phyloP scores from a whole-genome alignment of 2,888 invertebrate species.

The Actias luna region DNA sequence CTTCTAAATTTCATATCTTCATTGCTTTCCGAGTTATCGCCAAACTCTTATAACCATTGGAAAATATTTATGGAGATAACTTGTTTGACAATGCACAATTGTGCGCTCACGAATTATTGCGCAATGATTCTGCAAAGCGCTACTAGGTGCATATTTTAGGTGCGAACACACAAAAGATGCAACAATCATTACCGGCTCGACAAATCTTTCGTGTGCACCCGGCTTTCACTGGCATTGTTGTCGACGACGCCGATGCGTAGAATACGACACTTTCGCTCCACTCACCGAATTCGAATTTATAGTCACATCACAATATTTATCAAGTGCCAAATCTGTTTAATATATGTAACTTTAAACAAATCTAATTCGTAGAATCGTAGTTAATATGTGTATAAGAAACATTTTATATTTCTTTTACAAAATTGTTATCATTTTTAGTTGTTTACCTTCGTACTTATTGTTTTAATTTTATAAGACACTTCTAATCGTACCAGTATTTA shows the following conservation, averaged over 20 bases:
- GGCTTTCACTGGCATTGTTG: constrained; percentile 67
- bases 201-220: constrained; percentile 42
- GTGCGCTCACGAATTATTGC: constrained; percentile 2
- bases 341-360: neutral
- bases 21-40: neutral
- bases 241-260: constrained; percentile 34
- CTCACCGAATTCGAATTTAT: constrained; percentile 16
- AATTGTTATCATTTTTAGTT: too few species aligned
- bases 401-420: too few species aligned
- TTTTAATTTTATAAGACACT: too few species aligned
- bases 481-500: neutral
- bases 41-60: neutral
- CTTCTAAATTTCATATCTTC: neutral
- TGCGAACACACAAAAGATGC: constrained; percentile 40
- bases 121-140: constrained; percentile 8
- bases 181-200: constrained; percentile 42
- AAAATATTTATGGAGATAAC: constrained; percentile 10
- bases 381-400: too few species aligned
- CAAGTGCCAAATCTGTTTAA: constrained; percentile 5
- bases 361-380: too few species aligned
- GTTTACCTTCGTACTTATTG: too few species aligned
- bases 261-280: constrained; percentile 53
- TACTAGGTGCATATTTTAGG: constrained; percentile 32
- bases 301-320: constrained; percentile 11
- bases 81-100: constrained; percentile 11